Evolutionary conservation across 2,113 vertebrate genomes (phyloP).

Genomic region (Anguilla japonica): DNA sequence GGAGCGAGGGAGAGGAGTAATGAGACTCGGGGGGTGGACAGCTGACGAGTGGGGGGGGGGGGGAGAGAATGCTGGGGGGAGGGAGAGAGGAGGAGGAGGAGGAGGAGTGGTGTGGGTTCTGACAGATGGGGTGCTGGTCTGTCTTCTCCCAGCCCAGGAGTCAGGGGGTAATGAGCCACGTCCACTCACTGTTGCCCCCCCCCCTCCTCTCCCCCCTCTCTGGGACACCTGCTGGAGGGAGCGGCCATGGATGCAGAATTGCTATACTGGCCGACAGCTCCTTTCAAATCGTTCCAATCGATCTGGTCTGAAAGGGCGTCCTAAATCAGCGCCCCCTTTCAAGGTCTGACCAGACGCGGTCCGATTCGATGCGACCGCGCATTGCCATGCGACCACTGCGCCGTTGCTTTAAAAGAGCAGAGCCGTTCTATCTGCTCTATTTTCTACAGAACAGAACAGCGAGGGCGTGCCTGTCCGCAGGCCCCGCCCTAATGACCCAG

Average conservation of each 20-base stretch:
- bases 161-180: neutral
- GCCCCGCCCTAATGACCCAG: no score
- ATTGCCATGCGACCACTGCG: no score
- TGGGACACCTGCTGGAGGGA: neutral
- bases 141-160: neutral
- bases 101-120: neutral
- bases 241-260: neutral
- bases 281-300: neutral
- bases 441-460: no score
- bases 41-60: neutral
- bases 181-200: neutral
- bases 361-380: no score
- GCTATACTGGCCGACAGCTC: neutral
- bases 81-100: constrained; percentile 3
- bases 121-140: neutral
- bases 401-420: no score
- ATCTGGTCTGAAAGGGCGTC: no score
- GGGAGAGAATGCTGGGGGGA: neutral
- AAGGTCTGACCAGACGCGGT: no score
- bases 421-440: no score
- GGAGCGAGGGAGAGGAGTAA: constrained; percentile 15
- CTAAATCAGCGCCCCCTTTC: no score
- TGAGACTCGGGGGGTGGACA: neutral
- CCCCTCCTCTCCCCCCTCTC: neutral
- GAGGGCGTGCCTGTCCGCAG: no score